These are phyloP conservation scores for Dufourea novaeangliae DNA, from an alignment of 1,140 invertebrate genomes.

Conservation along the genomic window DNA sequence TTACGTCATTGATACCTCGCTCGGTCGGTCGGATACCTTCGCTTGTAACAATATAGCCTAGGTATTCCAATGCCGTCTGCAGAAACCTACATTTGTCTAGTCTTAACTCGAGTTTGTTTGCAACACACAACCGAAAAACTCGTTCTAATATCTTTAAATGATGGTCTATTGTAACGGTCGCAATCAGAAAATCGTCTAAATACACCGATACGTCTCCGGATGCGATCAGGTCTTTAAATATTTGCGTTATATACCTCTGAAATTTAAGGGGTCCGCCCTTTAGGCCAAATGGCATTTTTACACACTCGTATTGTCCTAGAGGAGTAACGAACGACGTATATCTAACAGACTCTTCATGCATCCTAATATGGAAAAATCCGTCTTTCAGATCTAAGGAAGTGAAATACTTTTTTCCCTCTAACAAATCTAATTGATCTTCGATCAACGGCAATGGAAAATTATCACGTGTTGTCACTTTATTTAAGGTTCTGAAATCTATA, in stretches of 20 bases:
- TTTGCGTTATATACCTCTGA: neutral
- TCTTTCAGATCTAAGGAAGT: too few relatives aligned
- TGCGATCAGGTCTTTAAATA: neutral
- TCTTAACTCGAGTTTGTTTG: constrained; percentile 49
- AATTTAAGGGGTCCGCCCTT: neutral
- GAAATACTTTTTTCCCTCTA: too few relatives aligned
- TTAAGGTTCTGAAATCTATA: too few relatives aligned
- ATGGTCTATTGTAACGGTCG: constrained; percentile 20
- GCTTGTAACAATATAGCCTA: constrained; percentile 30
- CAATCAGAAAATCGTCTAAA: constrained; percentile 31
- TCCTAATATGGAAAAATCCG: too few relatives aligned
- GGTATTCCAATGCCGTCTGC: constrained; percentile 36
- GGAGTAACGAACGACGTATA: too few relatives aligned
- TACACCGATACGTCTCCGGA: neutral
- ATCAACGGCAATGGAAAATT: too few relatives aligned
- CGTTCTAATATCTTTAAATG: constrained; percentile 35
- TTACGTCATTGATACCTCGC: constrained; percentile 4
- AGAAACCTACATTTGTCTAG: constrained; percentile 52
- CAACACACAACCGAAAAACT: constrained; percentile 31
- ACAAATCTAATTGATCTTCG: too few relatives aligned
- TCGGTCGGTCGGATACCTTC: constrained; percentile 37
- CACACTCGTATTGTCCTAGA: neutral
- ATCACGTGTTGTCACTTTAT: too few relatives aligned
- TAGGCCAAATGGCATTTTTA: neutral
- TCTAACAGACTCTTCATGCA: too few relatives aligned